Base-by-base conservation (phyloP, 2,888 invertebrate genomes). In the Aproaerema taeniolella region DNA sequence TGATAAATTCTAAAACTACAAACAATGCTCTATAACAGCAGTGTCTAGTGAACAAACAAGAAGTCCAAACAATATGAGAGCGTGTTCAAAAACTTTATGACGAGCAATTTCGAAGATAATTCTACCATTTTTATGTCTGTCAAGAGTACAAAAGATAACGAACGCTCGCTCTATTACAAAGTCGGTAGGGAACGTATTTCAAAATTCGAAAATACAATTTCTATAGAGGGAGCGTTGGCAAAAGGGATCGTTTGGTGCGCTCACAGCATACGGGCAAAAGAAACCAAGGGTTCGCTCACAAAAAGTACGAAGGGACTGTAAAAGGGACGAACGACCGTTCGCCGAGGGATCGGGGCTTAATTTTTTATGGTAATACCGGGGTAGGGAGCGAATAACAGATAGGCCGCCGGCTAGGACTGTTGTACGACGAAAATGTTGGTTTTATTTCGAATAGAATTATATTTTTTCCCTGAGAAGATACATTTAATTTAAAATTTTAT, bases 241-340 rank as follows among this genome's bases (percentile, higher is more conserved):
- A 25, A 35, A 35, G 24, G 35, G 35, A 35, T 35, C 35, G 28
- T 25, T 12, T 4, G 20, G 20, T n/a, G n/a, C n/a, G n/a, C n/a
- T n/a, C 20, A 4, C 20, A 26, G 26, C 26, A 26, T n/a, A 26
- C 26, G 26, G 26, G 26, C 26, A 5, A 26, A 26, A 5, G 26
- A 9, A 26, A 20, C 20, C n/a, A 9, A n/a, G 39, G 39, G 28
- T 39, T 39, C 34, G 39, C n/a, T 15, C 10, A 36, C 35, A 35
- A 35, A 35, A 35, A 35, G 35, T 35, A 28, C 26, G 35, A 35
- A 35, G 35, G 35, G 35, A 35, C 34, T 25, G 20, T 14, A 24
- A 24, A 36, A 34, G 40, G 26, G 33, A 39, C 32, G 14, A 25
- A 12, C 26, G 35, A 12, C 14, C 14, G 26, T n/a, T 5, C 16